phyloP scores from a whole-genome alignment of 1,140 invertebrate species.

The Drosophila subpulchrella region DNA sequence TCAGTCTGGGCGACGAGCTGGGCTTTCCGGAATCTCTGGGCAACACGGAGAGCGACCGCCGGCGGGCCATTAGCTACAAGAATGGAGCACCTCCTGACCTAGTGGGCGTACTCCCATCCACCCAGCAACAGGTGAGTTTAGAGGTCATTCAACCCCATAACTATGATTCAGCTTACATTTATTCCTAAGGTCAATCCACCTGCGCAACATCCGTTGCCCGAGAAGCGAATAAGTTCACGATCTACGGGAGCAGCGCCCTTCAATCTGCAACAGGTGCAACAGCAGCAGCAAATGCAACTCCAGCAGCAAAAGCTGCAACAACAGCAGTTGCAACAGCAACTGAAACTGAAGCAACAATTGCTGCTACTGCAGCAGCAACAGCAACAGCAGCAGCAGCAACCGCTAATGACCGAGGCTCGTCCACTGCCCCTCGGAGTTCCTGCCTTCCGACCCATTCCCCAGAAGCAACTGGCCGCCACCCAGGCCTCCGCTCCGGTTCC shows the following conservation, averaged over 20 bases:
- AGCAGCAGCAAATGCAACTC: slow-evolving; percentile 39
- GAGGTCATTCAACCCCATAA: not conserved
- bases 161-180: not conserved
- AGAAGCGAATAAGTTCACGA: slow-evolving; percentile 69
- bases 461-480: slow-evolving; percentile 81
- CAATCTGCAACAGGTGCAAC: slow-evolving; percentile 63
- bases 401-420: slow-evolving; percentile 85
- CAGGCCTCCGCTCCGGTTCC: slow-evolving; percentile 8
- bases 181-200: slow-evolving; percentile 16
- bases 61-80: slow-evolving; percentile 87
- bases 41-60: slow-evolving; percentile 88
- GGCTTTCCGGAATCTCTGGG: slow-evolving; percentile 92
- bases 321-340: slow-evolving; percentile 35
- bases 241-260: slow-evolving; percentile 59
- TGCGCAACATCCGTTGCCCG: slow-evolving; percentile 53
- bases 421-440: slow-evolving; percentile 87
- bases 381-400: slow-evolving; percentile 25
- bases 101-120: slow-evolving; percentile 67
- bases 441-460: slow-evolving; percentile 90
- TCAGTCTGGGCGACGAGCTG: slow-evolving; percentile 93
- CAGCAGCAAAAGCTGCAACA: slow-evolving; percentile 49
- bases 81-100: slow-evolving; percentile 84
- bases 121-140: slow-evolving; percentile 60
- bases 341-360: slow-evolving; percentile 46
- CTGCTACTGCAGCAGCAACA: slow-evolving; percentile 13